Percentiles rank a stretch among this genome's conserved stretches.
These are phyloP conservation scores for Brachionus plicatilis DNA, from an alignment of 1,140 invertebrate species.

Conservation along the genomic window DNA sequence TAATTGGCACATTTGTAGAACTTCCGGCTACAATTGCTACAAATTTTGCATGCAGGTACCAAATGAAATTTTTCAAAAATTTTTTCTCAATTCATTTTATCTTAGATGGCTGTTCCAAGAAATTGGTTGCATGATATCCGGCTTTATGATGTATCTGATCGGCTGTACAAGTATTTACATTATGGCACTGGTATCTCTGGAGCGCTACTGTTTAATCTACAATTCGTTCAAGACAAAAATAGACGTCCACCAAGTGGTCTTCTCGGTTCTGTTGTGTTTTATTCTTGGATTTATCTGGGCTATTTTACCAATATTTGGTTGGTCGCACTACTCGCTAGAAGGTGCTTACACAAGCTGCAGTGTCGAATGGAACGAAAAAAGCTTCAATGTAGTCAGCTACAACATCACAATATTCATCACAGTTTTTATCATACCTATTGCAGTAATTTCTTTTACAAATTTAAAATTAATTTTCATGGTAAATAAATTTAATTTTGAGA, in stretches of 20 bases:
- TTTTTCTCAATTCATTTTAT: neutral
- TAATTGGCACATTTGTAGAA: constrained; percentile 23
- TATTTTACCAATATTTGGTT: neutral
- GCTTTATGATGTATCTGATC: constrained; percentile 26
- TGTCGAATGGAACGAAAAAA: constrained; percentile 33
- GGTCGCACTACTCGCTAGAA: constrained; percentile 36
- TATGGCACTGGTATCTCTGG: neutral
- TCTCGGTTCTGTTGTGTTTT: neutral
- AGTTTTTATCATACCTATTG: constrained; percentile 18
- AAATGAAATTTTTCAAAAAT: neutral
- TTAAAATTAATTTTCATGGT: neutral
- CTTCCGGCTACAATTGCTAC: neutral
- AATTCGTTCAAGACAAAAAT: neutral
- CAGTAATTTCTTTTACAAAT: neutral
- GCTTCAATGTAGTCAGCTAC: constrained; percentile 32
- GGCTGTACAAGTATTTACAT: constrained; percentile 35
- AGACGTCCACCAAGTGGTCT: neutral
- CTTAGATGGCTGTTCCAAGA: neutral
- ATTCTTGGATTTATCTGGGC: neutral
- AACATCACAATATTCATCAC: constrained; percentile 23
- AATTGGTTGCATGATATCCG: neutral
- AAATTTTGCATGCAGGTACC: constrained; percentile 18
- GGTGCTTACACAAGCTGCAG: constrained; percentile 8
- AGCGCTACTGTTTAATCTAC: constrained; percentile 15
- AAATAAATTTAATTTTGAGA: neutral